Percentiles rank a stretch among this genome's conserved stretches.
phyloP scores from a whole-genome alignment of 2,113 vertebrate species.

The Colossoma macropomum region DNA sequence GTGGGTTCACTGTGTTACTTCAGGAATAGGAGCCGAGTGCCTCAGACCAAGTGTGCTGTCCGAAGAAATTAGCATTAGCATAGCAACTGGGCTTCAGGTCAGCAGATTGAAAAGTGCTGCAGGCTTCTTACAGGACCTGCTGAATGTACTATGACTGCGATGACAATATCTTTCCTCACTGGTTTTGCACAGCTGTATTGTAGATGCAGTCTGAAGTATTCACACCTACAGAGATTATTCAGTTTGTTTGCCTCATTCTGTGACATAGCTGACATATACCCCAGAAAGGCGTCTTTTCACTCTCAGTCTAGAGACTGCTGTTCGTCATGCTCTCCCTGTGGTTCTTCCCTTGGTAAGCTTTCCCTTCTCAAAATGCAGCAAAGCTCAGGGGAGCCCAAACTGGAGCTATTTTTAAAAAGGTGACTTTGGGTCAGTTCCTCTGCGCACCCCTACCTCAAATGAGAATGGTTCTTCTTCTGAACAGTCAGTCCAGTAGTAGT shows the following conservation, averaged over 20 bases:
- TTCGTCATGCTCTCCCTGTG: neutral
- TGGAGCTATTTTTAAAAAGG: conserved; percentile 37
- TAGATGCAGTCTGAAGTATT: conserved; percentile 4
- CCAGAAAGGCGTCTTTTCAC: neutral
- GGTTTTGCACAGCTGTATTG: conserved; percentile 42
- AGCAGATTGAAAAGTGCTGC: neutral
- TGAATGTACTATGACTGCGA: conserved; percentile 51
- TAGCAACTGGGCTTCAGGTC: neutral
- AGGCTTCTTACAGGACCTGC: conserved; percentile 37
- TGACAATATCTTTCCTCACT: conserved; percentile 47
- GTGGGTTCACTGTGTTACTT: conserved; percentile 43
- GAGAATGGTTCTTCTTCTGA: neutral
- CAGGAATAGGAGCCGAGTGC: conserved; percentile 12
- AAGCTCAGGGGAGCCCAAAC: conserved; percentile 15
- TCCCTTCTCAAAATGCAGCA: neutral
- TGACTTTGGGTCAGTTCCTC: conserved; percentile 20
- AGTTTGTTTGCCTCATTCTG: neutral
- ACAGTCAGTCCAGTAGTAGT: neutral
- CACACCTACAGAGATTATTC: neutral
- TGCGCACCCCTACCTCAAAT: conserved; percentile 33
- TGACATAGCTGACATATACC: neutral
- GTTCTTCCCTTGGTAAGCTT: conserved; percentile 2
- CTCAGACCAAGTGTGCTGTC: conserved; percentile 6
- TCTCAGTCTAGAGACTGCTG: conserved; percentile 1
- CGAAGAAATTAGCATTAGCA: neutral